Evolutionary conservation across 2,888 invertebrate species (phyloP), one percentile per base, ranked within the genome.

Genomic region (Campoplex nolae): DNA sequence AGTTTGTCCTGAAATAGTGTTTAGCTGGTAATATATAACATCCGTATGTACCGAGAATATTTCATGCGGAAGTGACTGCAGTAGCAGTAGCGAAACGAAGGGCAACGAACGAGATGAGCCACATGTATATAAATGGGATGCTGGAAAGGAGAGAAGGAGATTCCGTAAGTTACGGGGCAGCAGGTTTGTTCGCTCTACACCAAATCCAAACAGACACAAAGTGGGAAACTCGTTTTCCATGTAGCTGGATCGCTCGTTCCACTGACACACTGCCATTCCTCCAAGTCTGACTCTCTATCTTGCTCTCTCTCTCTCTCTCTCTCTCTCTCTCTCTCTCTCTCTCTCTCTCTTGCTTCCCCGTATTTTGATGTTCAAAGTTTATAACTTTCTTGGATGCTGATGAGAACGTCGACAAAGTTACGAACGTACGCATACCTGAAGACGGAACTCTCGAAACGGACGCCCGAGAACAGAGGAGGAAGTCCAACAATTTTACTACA

Each of bases 211-310:
- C 62, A 58, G 68, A 74, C 85, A 38, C 23, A 74, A 78, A 84
- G 78, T 70, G 82, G 87, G 73, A 76, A 91, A 91, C 90, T 84
- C 84, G 91, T 91, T 91, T 80, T 76, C 70, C 79, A 65, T 70
- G 75, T 75, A 82, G 78, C 78, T 82, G 45, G 56, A 75, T 82
- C 70, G 38, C 88, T 81, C 88, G 91, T 89, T 90, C 90, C 89
- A 90, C 92, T 91, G 92, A 91, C 91, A 92, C 90, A 91, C 91
- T 91, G 89, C 76, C 88, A 88, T 83, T 70, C 51, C 83, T 75
- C 65, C 87, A 75, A 70, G 75, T 85, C 71, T 62, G 67, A 56
- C 38, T 67, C 28, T 62, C 13, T 70, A 38, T 68, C 73, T 54
- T 56, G 16, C 48, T 62, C 71, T 13, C 67, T 35, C 62, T 51